phyloP scores from a whole-genome alignment of 1,140 invertebrate genomes.

The Globodera rostochiensis region DNA sequence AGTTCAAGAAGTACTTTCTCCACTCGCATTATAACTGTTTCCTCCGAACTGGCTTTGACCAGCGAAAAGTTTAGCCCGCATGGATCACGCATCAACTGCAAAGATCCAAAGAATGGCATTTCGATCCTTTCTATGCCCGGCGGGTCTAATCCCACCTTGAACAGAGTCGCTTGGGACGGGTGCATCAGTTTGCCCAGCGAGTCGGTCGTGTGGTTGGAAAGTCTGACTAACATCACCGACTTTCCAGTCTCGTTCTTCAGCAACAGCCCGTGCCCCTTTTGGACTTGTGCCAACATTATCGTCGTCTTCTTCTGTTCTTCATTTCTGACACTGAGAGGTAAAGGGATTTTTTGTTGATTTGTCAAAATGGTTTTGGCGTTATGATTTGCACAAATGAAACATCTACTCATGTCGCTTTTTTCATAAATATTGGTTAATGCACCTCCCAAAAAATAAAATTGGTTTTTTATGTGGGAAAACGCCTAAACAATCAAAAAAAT shows the following conservation, averaged over 20 bases:
- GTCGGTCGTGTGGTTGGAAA: slow-evolving; percentile 39
- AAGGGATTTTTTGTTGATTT: no score
- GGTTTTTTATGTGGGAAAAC: no score
- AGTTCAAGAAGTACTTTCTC: slow-evolving; percentile 4
- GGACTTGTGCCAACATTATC: slow-evolving; percentile 40
- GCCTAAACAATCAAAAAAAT: no score
- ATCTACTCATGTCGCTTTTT: no score
- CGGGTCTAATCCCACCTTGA: slow-evolving; percentile 37
- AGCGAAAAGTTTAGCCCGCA: slow-evolving; percentile 12
- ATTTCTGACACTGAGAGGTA: slow-evolving; percentile 29
- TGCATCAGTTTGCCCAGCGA: slow-evolving; percentile 52
- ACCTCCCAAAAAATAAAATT: no score
- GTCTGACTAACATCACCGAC: slow-evolving; percentile 44
- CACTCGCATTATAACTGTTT: slow-evolving; percentile 16
- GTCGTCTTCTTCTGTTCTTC: slow-evolving; percentile 45
- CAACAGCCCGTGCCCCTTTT: slow-evolving; percentile 24
- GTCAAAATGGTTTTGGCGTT: no score
- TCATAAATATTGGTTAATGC: no score
- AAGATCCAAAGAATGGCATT: background rate
- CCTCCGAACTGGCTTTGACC: slow-evolving; percentile 28
- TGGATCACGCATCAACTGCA: slow-evolving; percentile 25
- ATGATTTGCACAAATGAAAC: no score
- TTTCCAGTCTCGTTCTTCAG: slow-evolving; percentile 49
- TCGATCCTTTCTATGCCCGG: background rate
- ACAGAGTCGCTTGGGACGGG: slow-evolving; percentile 48